A percentile compares a stretch with the other conserved stretches of the same genome.
Conservation (phyloP, 2,888 invertebrate species). For the Drosophila paramelanica region DNA sequence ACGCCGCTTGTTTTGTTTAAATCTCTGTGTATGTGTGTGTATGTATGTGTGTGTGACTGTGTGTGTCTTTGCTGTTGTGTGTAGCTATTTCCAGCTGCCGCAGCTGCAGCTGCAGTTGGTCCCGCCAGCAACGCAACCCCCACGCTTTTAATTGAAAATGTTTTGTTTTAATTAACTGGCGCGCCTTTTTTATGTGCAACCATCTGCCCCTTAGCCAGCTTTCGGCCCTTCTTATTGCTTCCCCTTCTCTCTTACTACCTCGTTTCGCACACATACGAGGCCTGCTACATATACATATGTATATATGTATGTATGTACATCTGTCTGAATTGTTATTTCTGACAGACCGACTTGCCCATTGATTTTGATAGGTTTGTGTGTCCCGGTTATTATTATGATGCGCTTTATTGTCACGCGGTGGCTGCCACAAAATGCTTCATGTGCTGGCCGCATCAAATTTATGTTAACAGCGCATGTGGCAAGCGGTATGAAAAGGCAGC, state of each 20-base stretch:
- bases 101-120: conserved; percentile 18
- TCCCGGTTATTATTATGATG: conserved; percentile 65
- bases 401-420: conserved; percentile 76
- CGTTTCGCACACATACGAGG: not conserved
- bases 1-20: conserved; percentile 47
- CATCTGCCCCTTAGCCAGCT: conserved; percentile 18
- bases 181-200: conserved; percentile 58
- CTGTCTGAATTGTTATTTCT: conserved; percentile 7
- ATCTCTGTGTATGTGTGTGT: not conserved
- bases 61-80: conserved; percentile 27
- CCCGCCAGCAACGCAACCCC: conserved; percentile 18
- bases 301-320: not conserved
- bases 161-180: conserved; percentile 82
- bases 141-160: conserved; percentile 78
- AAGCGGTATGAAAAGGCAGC: conserved; percentile 65
- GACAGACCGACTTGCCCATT: conserved; percentile 41
- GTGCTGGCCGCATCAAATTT: conserved; percentile 69
- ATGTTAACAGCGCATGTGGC: conserved; percentile 75
- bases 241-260: not conserved
- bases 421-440: conserved; percentile 54
- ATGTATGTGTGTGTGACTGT: not conserved
- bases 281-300: conserved; percentile 14
- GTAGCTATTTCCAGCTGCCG: conserved; percentile 28
- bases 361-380: conserved; percentile 56
- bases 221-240: not conserved